Evolutionary conservation across 2,888 invertebrate genomes (phyloP), one percentile per base, ranked within the genome.

Genomic region (Halictus ligatus): DNA sequence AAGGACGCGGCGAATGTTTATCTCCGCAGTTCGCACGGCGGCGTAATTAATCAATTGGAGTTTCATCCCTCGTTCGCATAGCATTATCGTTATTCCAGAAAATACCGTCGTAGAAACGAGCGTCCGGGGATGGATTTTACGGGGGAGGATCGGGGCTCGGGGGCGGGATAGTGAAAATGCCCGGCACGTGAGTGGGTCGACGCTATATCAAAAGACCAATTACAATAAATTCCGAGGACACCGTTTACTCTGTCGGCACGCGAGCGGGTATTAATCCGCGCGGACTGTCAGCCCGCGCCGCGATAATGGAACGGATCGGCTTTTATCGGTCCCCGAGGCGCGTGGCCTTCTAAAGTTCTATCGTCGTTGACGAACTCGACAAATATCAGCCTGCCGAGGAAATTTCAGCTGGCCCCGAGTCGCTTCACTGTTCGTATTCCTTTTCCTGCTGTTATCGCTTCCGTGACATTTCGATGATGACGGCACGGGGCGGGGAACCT

Each of bases 151-250:
- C 83, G 77, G 15, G 64, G 18, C 8, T 8, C 0, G 8, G 64
- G 15, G 35, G 29, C 0, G 64, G 64, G 64, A 64, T 29, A 29
- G 64, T 29, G 85, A 82, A 89, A 88, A 88, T 87, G 83, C 83
- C 83, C 81, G 89, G 89, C 90, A 88, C 83, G 89, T 86, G 89
- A 91, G 87, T 85, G 86, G 87, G 81, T 85, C 83, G 86, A 77
- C 89, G 89, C 88, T 92, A 88, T 92, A 93, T 92, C 91, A 89
- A 93, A 92, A 92, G 92, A 92, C 90, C 92, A 93, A 92, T 93
- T 93, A 92, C 91, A 91, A 92, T 93, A 93, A 93, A 93, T 93
- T 93, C 88, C 83, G 88, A 88, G 89, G 88, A 92, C 91, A 91
- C 89, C 91, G 91, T 90, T 93, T 92, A 92, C 92, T 91, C 90